Evolutionary conservation across 2,113 vertebrate species (phyloP).

Genomic region (Pica pica): DNA sequence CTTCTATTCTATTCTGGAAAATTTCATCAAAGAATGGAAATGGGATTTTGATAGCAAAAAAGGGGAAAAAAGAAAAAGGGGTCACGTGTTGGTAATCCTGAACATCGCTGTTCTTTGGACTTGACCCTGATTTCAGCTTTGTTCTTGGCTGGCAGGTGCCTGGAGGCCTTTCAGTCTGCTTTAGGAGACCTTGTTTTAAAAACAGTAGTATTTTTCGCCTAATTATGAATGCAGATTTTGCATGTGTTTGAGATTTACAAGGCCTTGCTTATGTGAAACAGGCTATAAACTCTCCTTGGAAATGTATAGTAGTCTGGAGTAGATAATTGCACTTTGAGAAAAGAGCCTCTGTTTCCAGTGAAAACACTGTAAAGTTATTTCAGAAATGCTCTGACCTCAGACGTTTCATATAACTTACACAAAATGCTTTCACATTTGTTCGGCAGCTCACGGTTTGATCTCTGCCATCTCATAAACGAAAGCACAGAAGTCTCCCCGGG

Average conservation of each 20-base stretch:
- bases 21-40: not conserved
- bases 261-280: constrained; percentile 14
- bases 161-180: constrained; percentile 39
- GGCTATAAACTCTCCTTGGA: constrained; percentile 30
- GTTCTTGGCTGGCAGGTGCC: constrained; percentile 43
- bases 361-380: constrained; percentile 52
- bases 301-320: constrained; percentile 35
- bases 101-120: not conserved
- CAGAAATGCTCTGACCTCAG: constrained; percentile 52
- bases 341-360: constrained; percentile 58
- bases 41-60: not conserved
- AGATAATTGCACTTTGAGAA: constrained; percentile 39
- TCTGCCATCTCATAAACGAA: constrained; percentile 45
- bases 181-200: constrained; percentile 2
- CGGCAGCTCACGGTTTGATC: constrained; percentile 1
- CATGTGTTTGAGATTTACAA: constrained; percentile 52
- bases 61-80: not conserved
- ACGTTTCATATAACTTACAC: constrained; percentile 13
- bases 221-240: constrained; percentile 53
- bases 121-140: constrained; percentile 35
- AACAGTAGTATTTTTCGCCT: constrained; percentile 31
- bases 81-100: constrained; percentile 1
- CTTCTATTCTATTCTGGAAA: not conserved
- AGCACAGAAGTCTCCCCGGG: constrained; percentile 34
- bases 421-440: constrained; percentile 48